Conservation (phyloP, 2,888 invertebrate species). For the Leptopterna dolabrata region DNA sequence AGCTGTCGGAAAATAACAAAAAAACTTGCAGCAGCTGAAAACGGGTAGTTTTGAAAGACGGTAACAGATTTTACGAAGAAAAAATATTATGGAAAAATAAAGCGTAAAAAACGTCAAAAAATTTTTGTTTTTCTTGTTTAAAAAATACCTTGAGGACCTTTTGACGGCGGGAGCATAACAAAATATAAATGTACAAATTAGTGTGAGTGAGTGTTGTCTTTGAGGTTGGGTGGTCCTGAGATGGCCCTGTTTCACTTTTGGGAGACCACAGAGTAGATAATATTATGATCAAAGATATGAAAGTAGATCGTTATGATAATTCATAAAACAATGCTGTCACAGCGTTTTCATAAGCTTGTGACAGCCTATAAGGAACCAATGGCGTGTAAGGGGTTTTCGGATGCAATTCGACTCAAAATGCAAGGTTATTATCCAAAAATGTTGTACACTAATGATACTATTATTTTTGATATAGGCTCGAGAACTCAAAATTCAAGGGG, state of each 20-base stretch:
- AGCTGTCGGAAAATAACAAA: neutral
- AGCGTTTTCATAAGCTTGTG: neutral
- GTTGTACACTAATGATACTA: no score
- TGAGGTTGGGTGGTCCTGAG: neutral
- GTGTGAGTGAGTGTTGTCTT: slow-evolving; percentile 24
- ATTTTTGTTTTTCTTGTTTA: slow-evolving; percentile 21
- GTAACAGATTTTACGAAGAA: neutral
- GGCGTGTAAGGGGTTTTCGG: neutral
- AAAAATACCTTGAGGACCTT: slow-evolving; percentile 53
- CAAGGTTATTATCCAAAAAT: no score
- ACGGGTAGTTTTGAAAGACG: neutral
- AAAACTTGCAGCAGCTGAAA: slow-evolving; percentile 5
- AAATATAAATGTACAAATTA: slow-evolving; percentile 53
- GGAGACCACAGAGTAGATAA: neutral
- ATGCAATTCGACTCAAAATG: neutral
- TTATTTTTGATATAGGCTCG: no score
- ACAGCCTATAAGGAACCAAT: neutral
- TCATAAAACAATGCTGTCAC: neutral
- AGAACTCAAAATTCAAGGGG: no score
- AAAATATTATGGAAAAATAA: slow-evolving; percentile 12
- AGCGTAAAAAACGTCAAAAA: slow-evolving; percentile 34
- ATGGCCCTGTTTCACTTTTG: neutral
- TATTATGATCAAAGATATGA: neutral
- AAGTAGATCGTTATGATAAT: neutral
- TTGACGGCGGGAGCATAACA: slow-evolving; percentile 50